Evolutionary conservation across 2,797 vertebrate species (phyloP), one percentile per base, ranked within the genome.

Genomic region (Euthynnus affinis): DNA sequence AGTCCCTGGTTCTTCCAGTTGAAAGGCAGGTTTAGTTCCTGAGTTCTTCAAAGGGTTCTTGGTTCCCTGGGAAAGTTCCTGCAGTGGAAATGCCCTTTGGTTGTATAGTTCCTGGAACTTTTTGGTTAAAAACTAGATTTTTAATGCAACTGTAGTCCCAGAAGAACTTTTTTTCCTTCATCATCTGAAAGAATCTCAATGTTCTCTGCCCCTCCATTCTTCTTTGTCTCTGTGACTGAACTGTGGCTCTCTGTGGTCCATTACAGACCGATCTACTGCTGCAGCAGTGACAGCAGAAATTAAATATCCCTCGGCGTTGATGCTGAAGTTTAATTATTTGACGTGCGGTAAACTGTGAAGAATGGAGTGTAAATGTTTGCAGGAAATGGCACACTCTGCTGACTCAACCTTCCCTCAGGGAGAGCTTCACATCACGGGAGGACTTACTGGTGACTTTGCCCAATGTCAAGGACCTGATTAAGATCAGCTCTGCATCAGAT

Each of bases 381-480:
- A 46, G 51, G 40, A 58, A 74, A 25, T 40, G 22, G 59, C 12
- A 5, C 29, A 44, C 13, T 44, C 23, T 22, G 8, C 29, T 58
- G 57, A 52, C 22, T 61, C 17, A 15, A 49, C 49, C 63, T 46
- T 46, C 32, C 48, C 42, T 58, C 42, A 40, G 10, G 51, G 52
- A 27, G n/a, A 9, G 10, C 4, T 56, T 18, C 42, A 67, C n/a
- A 6, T 23, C 12, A 25, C 27, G 56, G 53, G 25, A 69, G 18
- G 83, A 89, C 95, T 90, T 92, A 98, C 97, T 96, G 92, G 92
- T 88, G 83, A 97, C 87, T 90, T 96, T 97, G 71, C 97, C 97
- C 90, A 98, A 88, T 67, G 92, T 96, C 68, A 98, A 91, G 14
- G 96, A 96, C 85, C 92, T 96, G 69, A 95, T 84, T 18, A 94